Evolutionary conservation across 2,113 vertebrate species (phyloP).

Genomic region (Phylloscopus whistleri): DNA sequence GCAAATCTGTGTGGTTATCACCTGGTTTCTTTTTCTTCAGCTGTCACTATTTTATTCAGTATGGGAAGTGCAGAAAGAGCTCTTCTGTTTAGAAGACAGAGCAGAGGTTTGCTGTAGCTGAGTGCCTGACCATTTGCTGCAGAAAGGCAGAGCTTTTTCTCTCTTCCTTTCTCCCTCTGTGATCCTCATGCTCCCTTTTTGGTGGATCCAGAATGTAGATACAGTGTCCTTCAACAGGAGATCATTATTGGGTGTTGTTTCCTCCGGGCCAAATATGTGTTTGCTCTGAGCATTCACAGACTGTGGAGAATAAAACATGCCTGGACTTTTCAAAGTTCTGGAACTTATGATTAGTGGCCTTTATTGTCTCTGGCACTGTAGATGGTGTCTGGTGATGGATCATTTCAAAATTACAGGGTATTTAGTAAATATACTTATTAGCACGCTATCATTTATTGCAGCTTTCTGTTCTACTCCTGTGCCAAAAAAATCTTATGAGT

Average conservation of each 20-base stretch:
- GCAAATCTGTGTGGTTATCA: background rate
- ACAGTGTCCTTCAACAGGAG: background rate
- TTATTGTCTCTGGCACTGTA: background rate
- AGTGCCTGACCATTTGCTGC: background rate
- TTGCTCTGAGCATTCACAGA: background rate
- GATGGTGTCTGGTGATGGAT: background rate
- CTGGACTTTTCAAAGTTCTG: background rate
- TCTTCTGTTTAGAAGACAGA: background rate
- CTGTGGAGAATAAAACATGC: background rate
- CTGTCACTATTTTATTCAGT: background rate
- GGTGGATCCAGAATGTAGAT: background rate
- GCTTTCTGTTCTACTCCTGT: background rate
- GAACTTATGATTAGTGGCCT: background rate
- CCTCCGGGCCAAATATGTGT: background rate
- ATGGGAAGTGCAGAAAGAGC: background rate
- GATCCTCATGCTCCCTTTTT: background rate
- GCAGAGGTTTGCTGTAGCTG: background rate
- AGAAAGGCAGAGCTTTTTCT: background rate
- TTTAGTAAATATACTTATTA: background rate
- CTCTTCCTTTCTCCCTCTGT: background rate
- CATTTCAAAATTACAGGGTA: background rate
- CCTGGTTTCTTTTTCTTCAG: background rate
- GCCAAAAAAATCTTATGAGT: background rate
- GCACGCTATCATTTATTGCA: background rate
- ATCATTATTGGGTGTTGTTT: background rate